These are phyloP conservation scores for Anas bernieri DNA, from an alignment of 2,797 vertebrate species.

Conservation along the genomic window DNA sequence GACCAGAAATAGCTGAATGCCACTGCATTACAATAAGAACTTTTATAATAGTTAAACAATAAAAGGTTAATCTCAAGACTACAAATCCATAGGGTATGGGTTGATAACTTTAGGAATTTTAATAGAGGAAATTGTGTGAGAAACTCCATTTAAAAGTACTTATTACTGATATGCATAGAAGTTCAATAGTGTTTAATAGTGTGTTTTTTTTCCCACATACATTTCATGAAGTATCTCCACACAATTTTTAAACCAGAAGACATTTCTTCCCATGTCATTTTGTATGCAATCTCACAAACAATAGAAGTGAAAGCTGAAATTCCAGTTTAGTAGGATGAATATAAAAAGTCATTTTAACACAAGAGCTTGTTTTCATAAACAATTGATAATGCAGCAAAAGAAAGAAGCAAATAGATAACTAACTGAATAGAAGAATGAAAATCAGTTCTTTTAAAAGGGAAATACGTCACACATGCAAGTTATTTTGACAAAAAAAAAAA, in stretches of 20 bases:
- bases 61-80: conserved; percentile 30
- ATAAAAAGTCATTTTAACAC: background rate
- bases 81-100: background rate
- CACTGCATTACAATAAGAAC: background rate
- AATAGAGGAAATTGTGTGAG: conserved; percentile 3
- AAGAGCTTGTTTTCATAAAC: background rate
- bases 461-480: background rate
- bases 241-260: background rate
- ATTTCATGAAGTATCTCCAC: background rate
- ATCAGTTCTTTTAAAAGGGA: background rate
- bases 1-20: conserved; percentile 2
- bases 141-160: background rate
- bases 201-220: background rate
- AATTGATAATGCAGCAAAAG: background rate
- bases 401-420: background rate
- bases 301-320: background rate
- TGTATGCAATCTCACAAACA: background rate
- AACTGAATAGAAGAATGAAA: background rate
- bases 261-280: background rate
- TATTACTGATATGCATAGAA: background rate
- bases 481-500: background rate
- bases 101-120: conserved; percentile 57
- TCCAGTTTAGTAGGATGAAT: background rate
- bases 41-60: conserved; percentile 6
- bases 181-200: background rate